A percentile compares a stretch with the other conserved stretches of the same genome.
Conservation (phyloP, 2,797 vertebrate genomes). For the Knipowitschia caucasica region DNA sequence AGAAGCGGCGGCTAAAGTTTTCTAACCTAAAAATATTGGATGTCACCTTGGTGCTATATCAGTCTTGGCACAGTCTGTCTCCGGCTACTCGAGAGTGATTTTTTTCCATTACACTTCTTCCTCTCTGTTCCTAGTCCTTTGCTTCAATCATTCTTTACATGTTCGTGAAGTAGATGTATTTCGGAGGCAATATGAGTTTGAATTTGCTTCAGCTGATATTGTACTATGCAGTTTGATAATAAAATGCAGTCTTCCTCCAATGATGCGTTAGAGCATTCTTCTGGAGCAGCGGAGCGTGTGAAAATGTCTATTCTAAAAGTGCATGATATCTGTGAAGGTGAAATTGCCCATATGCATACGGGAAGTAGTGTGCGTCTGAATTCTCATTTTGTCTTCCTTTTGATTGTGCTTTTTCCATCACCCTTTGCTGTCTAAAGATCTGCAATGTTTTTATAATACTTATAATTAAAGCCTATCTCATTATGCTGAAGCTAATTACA, state of each 20-base stretch:
- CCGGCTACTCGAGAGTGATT: constrained; percentile 37
- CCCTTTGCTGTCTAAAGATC: too few species aligned
- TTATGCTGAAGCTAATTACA: too few species aligned
- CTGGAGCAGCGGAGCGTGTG: neutral
- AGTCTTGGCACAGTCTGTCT: constrained; percentile 29
- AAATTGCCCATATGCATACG: neutral
- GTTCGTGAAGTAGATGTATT: neutral
- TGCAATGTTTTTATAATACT: too few species aligned
- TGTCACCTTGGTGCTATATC: constrained; percentile 33
- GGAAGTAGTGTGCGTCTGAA: neutral
- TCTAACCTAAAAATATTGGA: constrained; percentile 18
- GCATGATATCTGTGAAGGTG: neutral
- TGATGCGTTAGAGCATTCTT: neutral
- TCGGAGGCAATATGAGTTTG: constrained; percentile 20
- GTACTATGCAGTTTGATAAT: neutral
- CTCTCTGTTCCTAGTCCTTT: neutral
- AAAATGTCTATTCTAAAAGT: neutral
- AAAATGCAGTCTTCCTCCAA: neutral
- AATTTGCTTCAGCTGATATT: too few species aligned
- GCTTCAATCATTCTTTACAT: neutral
- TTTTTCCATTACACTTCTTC: constrained; percentile 34
- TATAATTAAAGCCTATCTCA: too few species aligned
- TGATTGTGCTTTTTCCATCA: neutral
- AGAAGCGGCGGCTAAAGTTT: constrained; percentile 27
- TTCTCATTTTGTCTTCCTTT: neutral